Evolutionary conservation across 2,888 invertebrate genomes (phyloP), one percentile per base, ranked within the genome.

Genomic region (Troglohyphantes excavatus): DNA sequence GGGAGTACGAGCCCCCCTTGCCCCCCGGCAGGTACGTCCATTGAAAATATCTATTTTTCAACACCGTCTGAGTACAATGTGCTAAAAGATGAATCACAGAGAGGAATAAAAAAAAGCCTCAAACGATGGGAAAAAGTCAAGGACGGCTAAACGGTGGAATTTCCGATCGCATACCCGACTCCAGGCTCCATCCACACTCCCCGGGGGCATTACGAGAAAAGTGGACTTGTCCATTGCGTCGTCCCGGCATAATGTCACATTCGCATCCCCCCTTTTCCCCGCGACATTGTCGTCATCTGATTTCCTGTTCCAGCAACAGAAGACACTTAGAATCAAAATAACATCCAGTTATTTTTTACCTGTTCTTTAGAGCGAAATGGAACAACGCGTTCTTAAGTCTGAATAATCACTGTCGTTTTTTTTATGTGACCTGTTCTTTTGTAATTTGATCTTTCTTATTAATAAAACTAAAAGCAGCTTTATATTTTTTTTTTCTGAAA

Each of bases 101-200:
- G 19, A 46, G 17, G 53, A 46, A 46, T 17, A 46, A 46, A 46
- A 46, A 46, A 46, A 13, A 53, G 17, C 53, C 5, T n/a, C n/a
- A 53, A 17, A n/a, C 6, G 3, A 53, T 53, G 53, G 53, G 53
- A 53, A 53, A 53, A 53, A 53, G 53, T 53, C 53, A 53, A 53
- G 53, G 53, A 53, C 53, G n/a, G n/a, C n/a, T 53, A 53, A 17
- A 1, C 53, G 53, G n/a, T n/a, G 53, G 53, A 53, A 53, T 53
- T 53, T 53, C 53, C 53, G 53, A 53, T 53, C 53, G 53, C 53
- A 53, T 53, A 53, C 53, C 53, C 17, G n/a, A 53, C 53, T n/a
- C n/a, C 53, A 7, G 13, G 6, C 17, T 0, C 53, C 13, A 9
- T n/a, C n/a, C 53, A 7, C 53, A 3, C 17, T 0, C 53, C 13